phyloP scores from a whole-genome alignment of 2,797 vertebrate species.

The Leucoraja ocellata region DNA sequence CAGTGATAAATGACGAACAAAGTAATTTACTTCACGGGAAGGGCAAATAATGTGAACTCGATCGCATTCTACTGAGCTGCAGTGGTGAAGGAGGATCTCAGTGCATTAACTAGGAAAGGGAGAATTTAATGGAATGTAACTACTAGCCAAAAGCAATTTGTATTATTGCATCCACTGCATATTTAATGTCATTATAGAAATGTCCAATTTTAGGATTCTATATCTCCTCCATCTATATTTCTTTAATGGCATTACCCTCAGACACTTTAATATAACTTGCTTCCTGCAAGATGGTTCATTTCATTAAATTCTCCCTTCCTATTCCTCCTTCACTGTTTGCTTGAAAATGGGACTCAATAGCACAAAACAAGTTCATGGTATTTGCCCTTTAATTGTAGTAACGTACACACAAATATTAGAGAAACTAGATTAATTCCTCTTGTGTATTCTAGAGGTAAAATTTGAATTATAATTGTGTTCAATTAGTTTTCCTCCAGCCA shows the following conservation, averaged over 20 bases:
- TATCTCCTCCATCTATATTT: not conserved
- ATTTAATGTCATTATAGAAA: conserved; percentile 12
- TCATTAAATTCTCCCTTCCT: not conserved
- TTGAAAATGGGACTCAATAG: not conserved
- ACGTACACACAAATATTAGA: not conserved
- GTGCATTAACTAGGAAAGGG: not conserved
- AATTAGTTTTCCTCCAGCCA: conserved; percentile 23
- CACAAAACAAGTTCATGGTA: not conserved
- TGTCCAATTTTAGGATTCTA: not conserved
- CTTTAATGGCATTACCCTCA: not conserved
- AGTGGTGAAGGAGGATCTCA: too few species aligned
- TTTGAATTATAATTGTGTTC: conserved; percentile 13
- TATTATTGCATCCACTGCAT: not conserved
- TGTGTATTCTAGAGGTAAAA: not conserved
- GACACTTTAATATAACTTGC: conserved; percentile 13
- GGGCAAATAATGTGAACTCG: too few species aligned
- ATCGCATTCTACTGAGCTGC: too few species aligned
- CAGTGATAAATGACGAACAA: not conserved
- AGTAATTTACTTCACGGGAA: too few species aligned
- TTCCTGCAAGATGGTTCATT: not conserved
- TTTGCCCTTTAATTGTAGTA: not conserved
- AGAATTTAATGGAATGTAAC: conserved; percentile 14
- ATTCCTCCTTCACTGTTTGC: not conserved
- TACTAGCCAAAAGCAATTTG: conserved; percentile 7
- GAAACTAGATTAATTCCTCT: not conserved